Evolutionary conservation across 2,888 invertebrate species (phyloP).

Genomic region (Emmelina monodactyla): DNA sequence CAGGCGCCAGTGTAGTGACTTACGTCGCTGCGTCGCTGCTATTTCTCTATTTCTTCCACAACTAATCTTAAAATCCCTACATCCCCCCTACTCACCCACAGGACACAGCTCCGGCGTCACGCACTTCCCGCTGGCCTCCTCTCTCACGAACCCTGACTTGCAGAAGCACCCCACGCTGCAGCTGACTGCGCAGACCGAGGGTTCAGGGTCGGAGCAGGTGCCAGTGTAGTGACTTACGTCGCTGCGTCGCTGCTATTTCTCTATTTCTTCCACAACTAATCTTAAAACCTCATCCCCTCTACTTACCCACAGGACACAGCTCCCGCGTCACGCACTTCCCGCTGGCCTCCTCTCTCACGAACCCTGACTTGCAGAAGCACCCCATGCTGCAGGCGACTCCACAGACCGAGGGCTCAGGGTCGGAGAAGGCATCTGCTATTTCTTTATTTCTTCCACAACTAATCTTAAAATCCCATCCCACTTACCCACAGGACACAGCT

Average conservation of each 20-base stretch:
- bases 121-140: constrained; percentile 35
- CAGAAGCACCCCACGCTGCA: constrained; percentile 57
- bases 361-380: constrained; percentile 49
- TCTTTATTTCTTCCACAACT: too few species aligned
- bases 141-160: constrained; percentile 38
- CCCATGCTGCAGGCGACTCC: constrained; percentile 45
- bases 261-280: too few species aligned
- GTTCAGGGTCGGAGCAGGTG: constrained; percentile 40
- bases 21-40: too few species aligned
- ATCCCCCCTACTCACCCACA: constrained; percentile 38
- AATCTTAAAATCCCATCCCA: too few species aligned
- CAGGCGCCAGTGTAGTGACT: constrained; percentile 45
- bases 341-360: constrained; percentile 34
- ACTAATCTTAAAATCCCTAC: too few species aligned
- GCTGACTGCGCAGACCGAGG: constrained; percentile 30
- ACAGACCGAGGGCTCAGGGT: constrained; percentile 35
- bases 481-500: constrained; percentile 44
- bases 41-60: too few species aligned
- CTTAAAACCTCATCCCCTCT: too few species aligned
- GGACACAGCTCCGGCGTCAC: constrained; percentile 44
- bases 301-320: constrained; percentile 42
- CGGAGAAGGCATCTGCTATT: too few species aligned
- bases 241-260: too few species aligned
- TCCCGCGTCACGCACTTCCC: constrained; percentile 40
- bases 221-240: too few species aligned